A percentile compares a stretch with the other conserved stretches of the same genome.
Evolutionary conservation across 2,113 vertebrate species (phyloP).

Genomic region (Corvus cornix): DNA sequence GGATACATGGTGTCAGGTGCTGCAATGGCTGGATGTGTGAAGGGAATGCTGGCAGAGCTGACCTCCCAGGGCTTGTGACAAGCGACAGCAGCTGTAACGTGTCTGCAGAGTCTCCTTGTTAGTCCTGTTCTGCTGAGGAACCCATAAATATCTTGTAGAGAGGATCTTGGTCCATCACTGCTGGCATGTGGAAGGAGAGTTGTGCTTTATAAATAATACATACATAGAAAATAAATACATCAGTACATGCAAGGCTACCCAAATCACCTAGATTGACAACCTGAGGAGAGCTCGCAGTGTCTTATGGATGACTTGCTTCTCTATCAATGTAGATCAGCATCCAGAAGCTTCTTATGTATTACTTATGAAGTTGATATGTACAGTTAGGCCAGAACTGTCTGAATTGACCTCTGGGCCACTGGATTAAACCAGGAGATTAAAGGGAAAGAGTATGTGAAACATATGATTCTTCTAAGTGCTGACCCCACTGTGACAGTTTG

Average conservation of each 20-base stretch:
- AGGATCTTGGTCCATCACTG: slow-evolving; percentile 37
- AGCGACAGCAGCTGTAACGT: slow-evolving; percentile 8
- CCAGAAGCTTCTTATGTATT: slow-evolving; percentile 36
- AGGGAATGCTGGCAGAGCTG: background rate
- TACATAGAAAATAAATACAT: slow-evolving; percentile 60
- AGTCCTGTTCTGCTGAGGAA: slow-evolving; percentile 46
- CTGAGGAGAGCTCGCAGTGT: background rate
- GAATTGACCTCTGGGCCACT: slow-evolving; percentile 35
- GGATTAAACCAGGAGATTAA: slow-evolving; percentile 27
- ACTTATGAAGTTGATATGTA: background rate
- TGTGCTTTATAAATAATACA: slow-evolving; percentile 69
- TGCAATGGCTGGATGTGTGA: background rate
- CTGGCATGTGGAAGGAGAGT: slow-evolving; percentile 49
- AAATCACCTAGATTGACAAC: slow-evolving; percentile 60
- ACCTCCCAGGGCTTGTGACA: slow-evolving; percentile 47
- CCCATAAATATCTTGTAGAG: slow-evolving; percentile 51
- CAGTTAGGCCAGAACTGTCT: slow-evolving; percentile 30
- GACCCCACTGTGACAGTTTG: background rate
- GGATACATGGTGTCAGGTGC: background rate
- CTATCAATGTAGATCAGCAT: slow-evolving; percentile 36
- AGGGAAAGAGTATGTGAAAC: background rate
- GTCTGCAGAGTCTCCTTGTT: slow-evolving; percentile 41
- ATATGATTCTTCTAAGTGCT: background rate
- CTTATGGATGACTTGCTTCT: slow-evolving; percentile 47
- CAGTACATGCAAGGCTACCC: slow-evolving; percentile 46